A percentile compares a stretch with the other conserved stretches of the same genome.
These are phyloP conservation scores for Macropis europaea DNA, from an alignment of 2,888 invertebrate species.

Conservation along the genomic window DNA sequence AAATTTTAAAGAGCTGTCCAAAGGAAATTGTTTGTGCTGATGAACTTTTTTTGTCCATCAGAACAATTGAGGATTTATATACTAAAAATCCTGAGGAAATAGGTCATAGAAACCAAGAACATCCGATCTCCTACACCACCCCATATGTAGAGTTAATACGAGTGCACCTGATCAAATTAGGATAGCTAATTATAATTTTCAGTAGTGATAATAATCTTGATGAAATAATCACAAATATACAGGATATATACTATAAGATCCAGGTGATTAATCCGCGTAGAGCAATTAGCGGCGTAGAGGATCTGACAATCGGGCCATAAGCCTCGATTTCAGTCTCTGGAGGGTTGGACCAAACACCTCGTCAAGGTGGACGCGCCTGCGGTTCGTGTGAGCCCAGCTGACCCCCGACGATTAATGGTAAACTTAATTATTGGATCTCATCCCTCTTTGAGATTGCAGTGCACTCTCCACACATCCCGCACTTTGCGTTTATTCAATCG, in stretches of 20 bases:
- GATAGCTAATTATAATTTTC: not conserved
- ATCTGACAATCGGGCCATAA: slow-evolving; percentile 36
- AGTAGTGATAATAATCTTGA: not conserved
- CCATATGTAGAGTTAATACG: too few species aligned
- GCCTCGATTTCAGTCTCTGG: slow-evolving; percentile 46
- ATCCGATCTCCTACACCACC: too few species aligned
- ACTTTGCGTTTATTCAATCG: not conserved
- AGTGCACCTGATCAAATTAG: too few species aligned
- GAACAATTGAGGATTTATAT: too few species aligned
- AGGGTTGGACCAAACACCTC: slow-evolving; percentile 49
- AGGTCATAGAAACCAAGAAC: too few species aligned
- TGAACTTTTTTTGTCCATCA: too few species aligned
- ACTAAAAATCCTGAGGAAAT: too few species aligned
- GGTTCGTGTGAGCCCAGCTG: slow-evolving; percentile 72
- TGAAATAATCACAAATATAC: not conserved
- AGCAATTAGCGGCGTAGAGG: slow-evolving; percentile 38
- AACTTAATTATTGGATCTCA: slow-evolving; percentile 74
- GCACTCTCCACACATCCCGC: not conserved
- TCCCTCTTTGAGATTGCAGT: not conserved
- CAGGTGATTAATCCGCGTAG: slow-evolving; percentile 31
- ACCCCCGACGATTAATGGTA: slow-evolving; percentile 75
- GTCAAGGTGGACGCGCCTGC: slow-evolving; percentile 53
- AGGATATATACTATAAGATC: slow-evolving; percentile 18
- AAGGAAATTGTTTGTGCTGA: too few species aligned
- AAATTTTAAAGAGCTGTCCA: too few species aligned